Evolutionary conservation across 35 echinoderm and acorn worm genomes (phyloP), one percentile per base, ranked within the genome.

Genomic region (Stichopus chloronotus): DNA sequence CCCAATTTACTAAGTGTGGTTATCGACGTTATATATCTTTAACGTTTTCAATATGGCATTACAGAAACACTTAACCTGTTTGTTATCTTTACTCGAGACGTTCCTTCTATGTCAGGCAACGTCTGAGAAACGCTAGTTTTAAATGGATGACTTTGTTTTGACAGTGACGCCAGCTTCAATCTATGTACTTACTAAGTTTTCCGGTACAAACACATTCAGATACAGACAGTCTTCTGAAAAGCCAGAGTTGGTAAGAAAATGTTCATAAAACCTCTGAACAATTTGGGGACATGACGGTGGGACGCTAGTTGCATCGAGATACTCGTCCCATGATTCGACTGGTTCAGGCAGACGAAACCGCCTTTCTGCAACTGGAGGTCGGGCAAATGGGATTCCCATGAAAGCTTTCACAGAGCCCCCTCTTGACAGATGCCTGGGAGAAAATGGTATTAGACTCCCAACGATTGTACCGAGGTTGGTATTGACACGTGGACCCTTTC

Each of bases 151-250:
- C 0, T 43, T 43, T 43, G 30, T 43, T 43, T 43, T 43, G 30
- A 43, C 30, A 3, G 3, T 43, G 0, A 1, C 30, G 30, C 30
- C 30, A 43, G 0, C 3, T 43, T 43, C 30, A 43, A n/a, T n/a
- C 0, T 4, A n/a, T 14, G 19, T 20, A 19, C 52, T 89, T 22
- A 89, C 87, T 23, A 61, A 25, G 5, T n/a, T 65, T 14, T 25
- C 3, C 16, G 87, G 87, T 53, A 89, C 87, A 83, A 83, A 92
- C 6, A 92, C 78, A 61, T 92, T 83, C 10, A 92, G 61, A 59
- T 92, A 92, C 43, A 92, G 91, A 55, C 91, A 92, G 52, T 92
- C 91, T 68, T 92, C 91, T 10, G 76, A 81, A 25, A 81, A 81
- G n/a, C 55, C 78, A 25, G 77, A 20, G 17, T 43, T 53, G 54